phyloP scores from a whole-genome alignment of 2,797 vertebrate genomes.

The Heterohyrax brucei region DNA sequence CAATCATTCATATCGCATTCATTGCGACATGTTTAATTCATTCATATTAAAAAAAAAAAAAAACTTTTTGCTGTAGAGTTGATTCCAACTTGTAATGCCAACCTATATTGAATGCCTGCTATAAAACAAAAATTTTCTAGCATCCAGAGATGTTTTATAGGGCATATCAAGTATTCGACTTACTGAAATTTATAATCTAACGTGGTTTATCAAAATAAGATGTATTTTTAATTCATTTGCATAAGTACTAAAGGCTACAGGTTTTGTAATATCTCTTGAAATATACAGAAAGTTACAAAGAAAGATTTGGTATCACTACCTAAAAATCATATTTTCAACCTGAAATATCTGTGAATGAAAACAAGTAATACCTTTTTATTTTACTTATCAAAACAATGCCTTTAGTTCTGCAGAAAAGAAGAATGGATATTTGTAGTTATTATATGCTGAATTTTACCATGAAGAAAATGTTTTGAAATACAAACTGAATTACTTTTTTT shows the following conservation, averaged over 20 bases:
- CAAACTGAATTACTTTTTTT: conserved; percentile 13
- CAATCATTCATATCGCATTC: not conserved
- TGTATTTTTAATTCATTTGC: conserved; percentile 52
- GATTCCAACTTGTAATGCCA: not conserved
- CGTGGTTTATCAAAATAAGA: conserved; percentile 55
- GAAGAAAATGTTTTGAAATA: not conserved
- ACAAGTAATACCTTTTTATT: not conserved
- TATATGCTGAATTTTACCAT: not conserved
- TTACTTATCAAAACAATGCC: not conserved
- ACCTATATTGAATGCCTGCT: conserved; percentile 3
- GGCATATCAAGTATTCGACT: conserved; percentile 21
- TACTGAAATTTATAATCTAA: conserved; percentile 53
- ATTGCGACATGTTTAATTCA: conserved; percentile 21
- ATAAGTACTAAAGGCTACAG: not conserved
- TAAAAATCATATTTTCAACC: conserved; percentile 34
- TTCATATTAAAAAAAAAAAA: not conserved
- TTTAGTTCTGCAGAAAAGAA: not conserved
- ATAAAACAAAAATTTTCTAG: not conserved
- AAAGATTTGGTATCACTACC: not conserved
- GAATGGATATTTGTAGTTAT: conserved; percentile 10
- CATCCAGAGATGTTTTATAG: not conserved
- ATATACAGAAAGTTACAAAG: conserved; percentile 24
- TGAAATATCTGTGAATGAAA: conserved; percentile 3
- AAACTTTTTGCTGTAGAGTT: too few species aligned
- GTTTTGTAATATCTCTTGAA: conserved; percentile 16